Conservation (phyloP, 64 coral and sea anemone species). For the Pachyseris speciosa region DNA sequence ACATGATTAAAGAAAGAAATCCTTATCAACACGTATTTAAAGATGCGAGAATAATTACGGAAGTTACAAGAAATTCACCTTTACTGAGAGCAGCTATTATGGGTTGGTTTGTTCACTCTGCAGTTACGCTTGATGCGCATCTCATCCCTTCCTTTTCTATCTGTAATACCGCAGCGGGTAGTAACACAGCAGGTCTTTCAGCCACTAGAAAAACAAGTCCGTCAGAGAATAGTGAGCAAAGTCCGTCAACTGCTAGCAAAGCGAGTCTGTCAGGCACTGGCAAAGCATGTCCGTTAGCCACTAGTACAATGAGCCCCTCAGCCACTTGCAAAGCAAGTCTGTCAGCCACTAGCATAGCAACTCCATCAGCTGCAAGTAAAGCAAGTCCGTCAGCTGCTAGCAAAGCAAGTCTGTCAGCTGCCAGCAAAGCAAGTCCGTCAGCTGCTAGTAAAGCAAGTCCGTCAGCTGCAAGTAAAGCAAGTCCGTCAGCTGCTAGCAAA, state of each 20-base stretch:
- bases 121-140: constrained; percentile 1
- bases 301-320: too few relatives aligned
- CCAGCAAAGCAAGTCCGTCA: not conserved
- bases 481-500: not conserved
- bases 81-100: constrained; percentile 28
- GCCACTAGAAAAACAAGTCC: too few relatives aligned
- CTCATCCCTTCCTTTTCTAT: constrained; percentile 16
- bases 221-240: too few relatives aligned
- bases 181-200: not conserved
- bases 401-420: too few relatives aligned
- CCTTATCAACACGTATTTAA: constrained; percentile 9
- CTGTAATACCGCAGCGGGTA: not conserved
- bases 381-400: too few relatives aligned
- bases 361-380: too few relatives aligned
- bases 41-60: constrained; percentile 7
- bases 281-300: too few relatives aligned
- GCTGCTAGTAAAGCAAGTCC: not conserved
- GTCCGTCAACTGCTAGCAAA: too few relatives aligned
- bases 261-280: too few relatives aligned
- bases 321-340: too few relatives aligned
- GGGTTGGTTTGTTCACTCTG: constrained; percentile 27
- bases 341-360: too few relatives aligned
- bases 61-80: constrained; percentile 8
- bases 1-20: constrained; percentile 23
- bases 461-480: not conserved